Evolutionary conservation across 2,888 invertebrate genomes (phyloP), one percentile per base, ranked within the genome.

Genomic region (Lasioglossum vierecki): DNA sequence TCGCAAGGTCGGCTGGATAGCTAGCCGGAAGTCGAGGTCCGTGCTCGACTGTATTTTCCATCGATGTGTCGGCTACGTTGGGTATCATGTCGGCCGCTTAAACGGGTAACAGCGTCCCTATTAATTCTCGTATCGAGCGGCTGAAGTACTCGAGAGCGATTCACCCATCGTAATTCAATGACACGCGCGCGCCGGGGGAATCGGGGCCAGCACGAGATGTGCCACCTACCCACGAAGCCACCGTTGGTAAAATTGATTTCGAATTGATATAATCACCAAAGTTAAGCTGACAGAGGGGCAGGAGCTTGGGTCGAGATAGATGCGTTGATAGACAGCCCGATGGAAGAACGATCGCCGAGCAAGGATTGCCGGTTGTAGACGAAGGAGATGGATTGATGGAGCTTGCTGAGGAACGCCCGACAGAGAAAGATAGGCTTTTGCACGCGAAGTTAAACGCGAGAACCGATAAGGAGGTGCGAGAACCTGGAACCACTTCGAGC

Each of bases 191-290:
- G 80, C 75, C 76, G 63, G 22, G 35, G 39, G 35, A 35, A 68
- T 63, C n/a, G 41, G 70, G 41, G 70, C 39, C 39, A 41, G 39
- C 39, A n/a, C 70, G 70, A n/a, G 57, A 57, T 57, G 57, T 70
- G 41, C 22, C 39, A 39, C 22, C 73, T 35, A 82, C 76, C 57
- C 63, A 74, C 83, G 77, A 82, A 86, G 88, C 90, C 87, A 41
- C 63, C 89, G 89, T 91, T 84, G 88, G 88, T 88, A 89, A 92
- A 92, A 92, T 93, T 91, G 91, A 93, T 92, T 90, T 85, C 78
- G 87, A 90, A 92, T 89, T 91, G 88, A 89, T 88, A 88, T 89
- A 91, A 91, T 91, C 90, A 85, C 80, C 78, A 74, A 90, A 92
- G 89, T 92, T 90, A 85, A 88, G 79, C 86, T 79, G 75, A 76